A percentile compares a stretch with the other conserved stretches of the same genome.
These are phyloP conservation scores for Antrozous pallidus DNA, from an alignment of 2,797 vertebrate species.

Conservation along the genomic window DNA sequence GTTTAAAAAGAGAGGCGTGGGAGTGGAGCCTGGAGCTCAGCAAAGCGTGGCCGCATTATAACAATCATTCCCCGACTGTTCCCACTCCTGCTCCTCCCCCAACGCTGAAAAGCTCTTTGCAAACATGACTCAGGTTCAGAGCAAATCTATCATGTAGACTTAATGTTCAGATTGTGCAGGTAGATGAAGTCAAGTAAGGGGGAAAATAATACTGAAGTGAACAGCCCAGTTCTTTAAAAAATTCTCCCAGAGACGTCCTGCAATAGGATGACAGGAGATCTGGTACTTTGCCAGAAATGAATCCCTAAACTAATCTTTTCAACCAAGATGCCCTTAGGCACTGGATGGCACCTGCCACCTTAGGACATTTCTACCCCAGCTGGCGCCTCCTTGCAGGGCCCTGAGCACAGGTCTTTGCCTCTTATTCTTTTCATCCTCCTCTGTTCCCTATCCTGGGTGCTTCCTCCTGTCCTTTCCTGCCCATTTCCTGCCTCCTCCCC, in stretches of 20 bases:
- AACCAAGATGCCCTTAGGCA: not conserved
- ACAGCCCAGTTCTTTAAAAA: not conserved
- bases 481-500: not conserved
- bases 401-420: not conserved
- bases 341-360: not conserved
- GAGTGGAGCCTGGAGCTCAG: slow-evolving; percentile 31
- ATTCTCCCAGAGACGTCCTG: not conserved
- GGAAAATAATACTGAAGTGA: not conserved
- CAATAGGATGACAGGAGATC: not conserved
- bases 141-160: not conserved
- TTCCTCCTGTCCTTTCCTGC: not conserved
- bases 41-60: not conserved
- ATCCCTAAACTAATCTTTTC: not conserved
- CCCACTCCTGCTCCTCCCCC: not conserved
- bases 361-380: not conserved
- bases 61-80: not conserved
- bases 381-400: accelerated
- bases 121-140: not conserved
- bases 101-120: not conserved
- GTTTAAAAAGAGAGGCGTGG: slow-evolving; percentile 57
- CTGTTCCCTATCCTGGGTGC: not conserved
- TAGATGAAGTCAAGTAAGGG: not conserved
- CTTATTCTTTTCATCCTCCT: not conserved
- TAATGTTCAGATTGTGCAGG: not conserved
- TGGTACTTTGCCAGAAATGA: not conserved